Base-by-base conservation (phyloP, 1,140 invertebrate species). In the Littorina saxatilis region DNA sequence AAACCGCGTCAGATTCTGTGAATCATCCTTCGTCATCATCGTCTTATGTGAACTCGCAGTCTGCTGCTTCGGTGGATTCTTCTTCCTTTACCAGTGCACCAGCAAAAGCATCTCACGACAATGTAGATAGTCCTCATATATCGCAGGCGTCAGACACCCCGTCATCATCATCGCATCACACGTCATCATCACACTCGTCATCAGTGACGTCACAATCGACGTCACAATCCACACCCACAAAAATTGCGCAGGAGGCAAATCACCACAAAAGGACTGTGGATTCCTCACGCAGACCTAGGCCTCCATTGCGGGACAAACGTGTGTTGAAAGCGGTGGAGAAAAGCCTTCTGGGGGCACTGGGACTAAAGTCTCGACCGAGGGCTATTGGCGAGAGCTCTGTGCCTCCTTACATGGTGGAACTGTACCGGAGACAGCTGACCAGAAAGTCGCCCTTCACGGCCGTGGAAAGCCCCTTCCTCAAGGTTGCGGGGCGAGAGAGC, bases 351-450 rank as follows among this genome's bases (percentile, higher is more conserved):
- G 94, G 95, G 84, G 91, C 96, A 89, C 94, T 97, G 87, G 96
- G 96, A 58, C 93, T 97, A 87, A 94, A 94, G 82, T 94, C 93
- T 85, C 93, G 95, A 87, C 95, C 95, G 5, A 93, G 91, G 82
- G 92, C 92, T 13, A 91, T 88, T 79, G 89, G 92, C 40, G 89
- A 32, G 93, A 94, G 86, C 91, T 94, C 77, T 50, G 94, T 98
- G 88, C 96, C 97, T 50, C 94, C 95, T 85, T 96, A 95, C 75
- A 95, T 98, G 94, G 94, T 95, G 90, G 93, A 96, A 87, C 93
- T 98, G 82, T 97, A 97, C 94, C 73, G 50, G 70, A 84, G 55
- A 61, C 78, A 85, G 61, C 43, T 47, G 32, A 7, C 63, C 29
- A 72, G 72, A n/a, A 63, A 66, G 5, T 35, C 75, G 17, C 39